A percentile compares a stretch with the other conserved stretches of the same genome.
phyloP scores from a whole-genome alignment of 2,113 vertebrate species.

The Jaculus jaculus region DNA sequence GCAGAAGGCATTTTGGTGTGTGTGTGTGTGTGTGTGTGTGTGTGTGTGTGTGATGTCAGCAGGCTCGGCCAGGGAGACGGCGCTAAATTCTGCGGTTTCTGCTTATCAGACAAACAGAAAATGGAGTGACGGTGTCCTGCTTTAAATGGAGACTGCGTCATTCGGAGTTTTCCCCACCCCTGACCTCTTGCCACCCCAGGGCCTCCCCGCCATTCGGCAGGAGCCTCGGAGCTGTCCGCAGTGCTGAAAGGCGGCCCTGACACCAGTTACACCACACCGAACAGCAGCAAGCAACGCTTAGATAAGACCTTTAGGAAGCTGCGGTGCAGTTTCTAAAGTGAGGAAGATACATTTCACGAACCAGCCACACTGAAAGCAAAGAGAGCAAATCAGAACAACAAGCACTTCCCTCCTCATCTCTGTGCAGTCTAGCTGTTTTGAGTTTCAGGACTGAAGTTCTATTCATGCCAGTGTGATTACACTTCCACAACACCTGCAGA shows the following conservation, averaged over 20 bases:
- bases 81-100: neutral
- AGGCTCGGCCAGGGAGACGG: neutral
- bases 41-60: neutral
- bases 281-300: rapidly evolving
- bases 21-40: neutral
- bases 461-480: neutral
- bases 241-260: slow-evolving; percentile 65
- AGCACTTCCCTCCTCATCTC: neutral
- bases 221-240: slow-evolving; percentile 64
- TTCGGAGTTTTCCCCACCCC: neutral
- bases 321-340: neutral
- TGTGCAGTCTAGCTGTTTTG: neutral
- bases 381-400: neutral
- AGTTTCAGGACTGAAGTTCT: neutral
- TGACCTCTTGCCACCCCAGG: neutral
- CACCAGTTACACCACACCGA: neutral
- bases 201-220: neutral
- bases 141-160: slow-evolving; percentile 27
- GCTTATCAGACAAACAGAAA: neutral
- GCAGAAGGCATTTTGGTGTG: slow-evolving; percentile 7
- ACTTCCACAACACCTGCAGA: slow-evolving; percentile 55
- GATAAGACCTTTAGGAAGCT: neutral
- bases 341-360: neutral
- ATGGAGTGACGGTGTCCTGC: neutral
- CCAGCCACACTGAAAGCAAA: neutral